Evolutionary conservation across 2,888 invertebrate genomes (phyloP).

Genomic region (Polyommatus iphigenia): DNA sequence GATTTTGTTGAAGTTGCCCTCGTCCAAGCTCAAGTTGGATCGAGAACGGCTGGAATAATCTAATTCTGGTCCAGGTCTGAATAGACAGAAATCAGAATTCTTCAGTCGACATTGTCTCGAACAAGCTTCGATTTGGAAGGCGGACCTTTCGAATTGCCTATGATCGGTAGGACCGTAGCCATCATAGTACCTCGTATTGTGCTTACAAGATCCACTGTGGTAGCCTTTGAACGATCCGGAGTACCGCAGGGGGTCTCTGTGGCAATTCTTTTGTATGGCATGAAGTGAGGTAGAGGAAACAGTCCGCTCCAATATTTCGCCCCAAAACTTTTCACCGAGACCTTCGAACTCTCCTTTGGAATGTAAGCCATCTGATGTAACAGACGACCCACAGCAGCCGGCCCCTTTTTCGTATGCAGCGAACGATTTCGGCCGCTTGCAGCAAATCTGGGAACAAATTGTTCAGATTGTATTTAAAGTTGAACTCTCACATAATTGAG

Average conservation of each 20-base stretch:
- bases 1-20: slow-evolving; percentile 70
- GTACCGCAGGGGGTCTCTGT: slow-evolving; percentile 67
- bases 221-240: slow-evolving; percentile 75
- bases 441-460: slow-evolving; percentile 61
- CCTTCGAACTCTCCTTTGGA: slow-evolving; percentile 83
- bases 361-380: slow-evolving; percentile 72
- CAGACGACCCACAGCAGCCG: slow-evolving; percentile 73
- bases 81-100: slow-evolving; percentile 72
- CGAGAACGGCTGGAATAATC: slow-evolving; percentile 69
- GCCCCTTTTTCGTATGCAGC: slow-evolving; percentile 69
- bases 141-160: slow-evolving; percentile 68
- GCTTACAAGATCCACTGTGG: slow-evolving; percentile 64
- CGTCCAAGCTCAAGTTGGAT: slow-evolving; percentile 75
- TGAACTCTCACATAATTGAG: not conserved
- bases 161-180: slow-evolving; percentile 68
- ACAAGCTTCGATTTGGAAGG: slow-evolving; percentile 75
- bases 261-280: slow-evolving; percentile 81
- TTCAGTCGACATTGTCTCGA: slow-evolving; percentile 73
- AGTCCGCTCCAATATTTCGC: slow-evolving; percentile 88
- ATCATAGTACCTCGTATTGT: slow-evolving; percentile 71
- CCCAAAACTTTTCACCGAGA: slow-evolving; percentile 86
- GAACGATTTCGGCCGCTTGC: slow-evolving; percentile 65
- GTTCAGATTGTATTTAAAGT: slow-evolving; percentile 32
- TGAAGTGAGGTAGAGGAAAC: slow-evolving; percentile 88
- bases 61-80: slow-evolving; percentile 64